Conservation (phyloP, 92 coral and sea anemone species). For the Blastomussa wellsi region DNA sequence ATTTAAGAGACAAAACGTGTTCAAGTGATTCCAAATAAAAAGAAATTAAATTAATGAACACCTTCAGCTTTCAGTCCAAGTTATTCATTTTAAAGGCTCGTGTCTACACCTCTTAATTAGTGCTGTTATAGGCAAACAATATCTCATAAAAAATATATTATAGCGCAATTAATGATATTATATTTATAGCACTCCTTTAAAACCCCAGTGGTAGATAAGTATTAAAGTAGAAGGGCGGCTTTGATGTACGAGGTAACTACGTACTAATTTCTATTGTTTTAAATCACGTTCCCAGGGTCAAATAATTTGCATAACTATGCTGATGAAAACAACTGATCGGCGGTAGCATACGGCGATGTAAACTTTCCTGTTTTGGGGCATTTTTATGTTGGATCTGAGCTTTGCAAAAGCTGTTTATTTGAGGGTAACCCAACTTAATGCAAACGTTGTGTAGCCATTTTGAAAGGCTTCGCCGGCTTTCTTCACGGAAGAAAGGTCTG, state of each 20-base stretch:
- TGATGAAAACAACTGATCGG: neutral
- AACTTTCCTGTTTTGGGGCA: neutral
- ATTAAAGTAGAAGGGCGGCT: neutral
- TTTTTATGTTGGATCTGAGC: neutral
- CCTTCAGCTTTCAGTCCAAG: too few species aligned
- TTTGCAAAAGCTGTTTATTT: neutral
- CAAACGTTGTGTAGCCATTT: neutral
- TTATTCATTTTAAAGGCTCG: too few species aligned
- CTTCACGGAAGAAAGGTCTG: neutral
- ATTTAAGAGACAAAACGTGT: too few species aligned
- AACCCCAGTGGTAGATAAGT: neutral
- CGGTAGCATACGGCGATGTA: too few species aligned
- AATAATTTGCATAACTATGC: neutral
- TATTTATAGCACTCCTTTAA: neutral
- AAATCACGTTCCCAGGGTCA: slow-evolving; percentile 12
- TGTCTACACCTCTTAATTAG: neutral
- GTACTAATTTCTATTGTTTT: slow-evolving; percentile 1
- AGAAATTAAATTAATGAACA: too few species aligned
- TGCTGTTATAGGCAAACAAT: neutral
- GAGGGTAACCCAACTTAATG: neutral
- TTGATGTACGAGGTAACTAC: neutral
- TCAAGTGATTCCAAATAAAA: too few species aligned
- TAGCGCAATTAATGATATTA: neutral
- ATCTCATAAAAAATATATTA: neutral
- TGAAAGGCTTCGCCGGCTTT: neutral